These are phyloP conservation scores for Fistularia commersonii DNA, from an alignment of 2,797 vertebrate species.

Conservation along the genomic window DNA sequence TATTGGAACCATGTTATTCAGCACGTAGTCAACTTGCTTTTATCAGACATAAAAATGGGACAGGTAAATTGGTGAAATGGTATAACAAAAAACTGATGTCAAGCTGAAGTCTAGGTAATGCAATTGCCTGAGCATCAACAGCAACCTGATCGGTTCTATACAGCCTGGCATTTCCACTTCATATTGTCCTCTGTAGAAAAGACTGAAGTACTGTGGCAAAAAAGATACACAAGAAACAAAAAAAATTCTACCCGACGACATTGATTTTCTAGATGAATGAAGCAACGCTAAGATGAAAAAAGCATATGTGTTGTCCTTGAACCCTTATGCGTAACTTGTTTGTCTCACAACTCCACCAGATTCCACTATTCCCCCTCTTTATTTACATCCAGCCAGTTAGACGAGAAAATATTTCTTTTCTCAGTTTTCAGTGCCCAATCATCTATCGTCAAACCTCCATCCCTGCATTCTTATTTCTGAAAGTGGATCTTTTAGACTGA, in stretches of 20 bases:
- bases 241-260: conserved; percentile 2
- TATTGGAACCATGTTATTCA: not conserved
- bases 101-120: not conserved
- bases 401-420: not conserved
- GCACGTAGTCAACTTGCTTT: not conserved
- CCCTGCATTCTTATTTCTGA: not conserved
- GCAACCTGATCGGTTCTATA: not conserved
- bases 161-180: not conserved
- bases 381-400: not conserved
- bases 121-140: not conserved
- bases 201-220: not conserved
- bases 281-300: conserved; percentile 2
- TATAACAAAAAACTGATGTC: not conserved
- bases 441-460: not conserved
- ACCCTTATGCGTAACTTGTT: conserved; percentile 5
- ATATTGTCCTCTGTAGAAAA: not conserved
- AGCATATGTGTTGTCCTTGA: conserved; percentile 5
- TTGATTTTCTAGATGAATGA: conserved; percentile 7
- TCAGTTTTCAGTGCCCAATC: not conserved
- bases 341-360: not conserved
- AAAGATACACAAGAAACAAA: not conserved
- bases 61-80: no score
- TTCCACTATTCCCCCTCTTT: not conserved
- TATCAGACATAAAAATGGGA: no score
- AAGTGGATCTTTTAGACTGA: not conserved